Evolutionary conservation across 2,113 vertebrate species (phyloP).

Genomic region (Baryphthengus martii): DNA sequence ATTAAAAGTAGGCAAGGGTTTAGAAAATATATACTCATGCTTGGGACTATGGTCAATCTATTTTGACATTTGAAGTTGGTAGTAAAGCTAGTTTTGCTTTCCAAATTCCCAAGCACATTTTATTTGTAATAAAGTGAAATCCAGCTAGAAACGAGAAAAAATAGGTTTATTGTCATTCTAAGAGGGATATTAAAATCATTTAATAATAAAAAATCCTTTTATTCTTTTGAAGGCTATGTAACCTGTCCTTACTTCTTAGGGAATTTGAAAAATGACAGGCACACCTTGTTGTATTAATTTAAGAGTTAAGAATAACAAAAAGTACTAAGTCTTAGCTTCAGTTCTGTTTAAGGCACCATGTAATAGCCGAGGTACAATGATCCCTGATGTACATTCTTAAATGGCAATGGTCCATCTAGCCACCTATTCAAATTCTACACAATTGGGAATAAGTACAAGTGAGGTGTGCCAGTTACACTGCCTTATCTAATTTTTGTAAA

Average conservation of each 20-base stretch:
- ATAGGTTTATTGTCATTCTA: slow-evolving; percentile 72
- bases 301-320: slow-evolving; percentile 77
- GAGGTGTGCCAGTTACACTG: slow-evolving; percentile 83
- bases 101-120: slow-evolving; percentile 71
- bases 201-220: slow-evolving; percentile 67
- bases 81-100: slow-evolving; percentile 76
- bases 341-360: slow-evolving; percentile 88
- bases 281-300: slow-evolving; percentile 79
- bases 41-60: slow-evolving; percentile 59
- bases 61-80: slow-evolving; percentile 63
- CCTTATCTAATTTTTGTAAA: slow-evolving; percentile 77
- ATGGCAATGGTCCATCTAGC: slow-evolving; percentile 83
- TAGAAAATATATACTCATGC: slow-evolving; percentile 71
- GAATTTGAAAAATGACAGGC: slow-evolving; percentile 79
- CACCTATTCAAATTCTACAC: slow-evolving; percentile 80
- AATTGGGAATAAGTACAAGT: slow-evolving; percentile 78
- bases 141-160: slow-evolving; percentile 76
- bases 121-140: slow-evolving; percentile 78
- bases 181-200: slow-evolving; percentile 70
- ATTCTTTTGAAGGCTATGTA: slow-evolving; percentile 73
- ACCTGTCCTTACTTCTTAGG: slow-evolving; percentile 74
- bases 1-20: slow-evolving; percentile 68
- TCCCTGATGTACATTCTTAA: slow-evolving; percentile 89
- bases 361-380: slow-evolving; percentile 87
- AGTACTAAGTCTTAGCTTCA: slow-evolving; percentile 81